A percentile compares a stretch with the other conserved stretches of the same genome.
Conservation (phyloP, 2,888 invertebrate species). For the Cheilosia impressa region DNA sequence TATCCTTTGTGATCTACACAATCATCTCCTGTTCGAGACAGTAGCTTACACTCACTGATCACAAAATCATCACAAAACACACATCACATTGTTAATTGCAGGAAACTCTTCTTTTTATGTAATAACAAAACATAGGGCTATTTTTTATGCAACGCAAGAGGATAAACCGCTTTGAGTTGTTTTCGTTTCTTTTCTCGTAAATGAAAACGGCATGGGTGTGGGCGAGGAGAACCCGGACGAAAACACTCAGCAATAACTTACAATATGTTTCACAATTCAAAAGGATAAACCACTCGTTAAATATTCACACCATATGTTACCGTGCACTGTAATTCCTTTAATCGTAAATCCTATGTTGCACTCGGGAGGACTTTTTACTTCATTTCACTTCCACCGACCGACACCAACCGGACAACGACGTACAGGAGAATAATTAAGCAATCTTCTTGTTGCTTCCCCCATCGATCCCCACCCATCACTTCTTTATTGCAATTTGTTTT, state of each 20-base stretch:
- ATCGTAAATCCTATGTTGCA: slow-evolving; percentile 43
- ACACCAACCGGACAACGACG: slow-evolving; percentile 44
- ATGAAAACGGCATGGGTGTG: slow-evolving; percentile 49
- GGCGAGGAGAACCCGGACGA: slow-evolving; percentile 26
- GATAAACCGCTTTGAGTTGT: slow-evolving; percentile 58
- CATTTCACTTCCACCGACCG: slow-evolving; percentile 2
- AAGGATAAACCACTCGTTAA: slow-evolving; percentile 63
- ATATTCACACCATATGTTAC: slow-evolving; percentile 74
- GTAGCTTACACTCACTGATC: slow-evolving; percentile 26
- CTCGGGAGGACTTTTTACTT: slow-evolving; percentile 20
- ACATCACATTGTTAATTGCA: slow-evolving; percentile 40
- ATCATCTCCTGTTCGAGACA: slow-evolving; percentile 15
- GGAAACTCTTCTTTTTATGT: slow-evolving; percentile 4
- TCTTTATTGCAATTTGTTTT: slow-evolving; percentile 60
- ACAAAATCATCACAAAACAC: slow-evolving; percentile 25
- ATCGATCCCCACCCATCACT: slow-evolving; percentile 10
- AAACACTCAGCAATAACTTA: slow-evolving; percentile 62
- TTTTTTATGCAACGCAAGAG: slow-evolving; percentile 33
- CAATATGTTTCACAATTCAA: slow-evolving; percentile 64
- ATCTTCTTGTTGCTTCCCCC: slow-evolving; percentile 31
- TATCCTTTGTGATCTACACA: slow-evolving; percentile 49
- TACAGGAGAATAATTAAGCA: slow-evolving; percentile 60
- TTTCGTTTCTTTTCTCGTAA: slow-evolving; percentile 41
- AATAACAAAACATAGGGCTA: slow-evolving; percentile 29
- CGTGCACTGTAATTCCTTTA: slow-evolving; percentile 61